A percentile compares a stretch with the other conserved stretches of the same genome.
phyloP scores from a whole-genome alignment of 2,888 invertebrate species.

The Flexamia atlantica region DNA sequence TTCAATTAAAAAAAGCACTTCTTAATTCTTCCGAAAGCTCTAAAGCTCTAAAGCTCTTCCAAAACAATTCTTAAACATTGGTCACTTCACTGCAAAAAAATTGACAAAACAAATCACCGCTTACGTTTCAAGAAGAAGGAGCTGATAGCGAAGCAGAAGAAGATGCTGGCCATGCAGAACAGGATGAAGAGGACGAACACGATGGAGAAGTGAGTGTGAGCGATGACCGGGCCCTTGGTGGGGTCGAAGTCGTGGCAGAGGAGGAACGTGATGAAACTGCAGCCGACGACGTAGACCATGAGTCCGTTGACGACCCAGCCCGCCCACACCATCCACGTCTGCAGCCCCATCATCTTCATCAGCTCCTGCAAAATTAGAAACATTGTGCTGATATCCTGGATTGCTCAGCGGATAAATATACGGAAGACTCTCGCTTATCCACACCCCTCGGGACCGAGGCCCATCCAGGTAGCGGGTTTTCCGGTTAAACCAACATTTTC shows the following conservation, averaged over 20 bases:
- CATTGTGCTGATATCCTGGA: too few relatives aligned
- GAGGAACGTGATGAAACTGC: constrained; percentile 77
- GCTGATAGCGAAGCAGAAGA: constrained; percentile 74
- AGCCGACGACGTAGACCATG: constrained; percentile 79
- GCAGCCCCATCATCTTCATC: constrained; percentile 79
- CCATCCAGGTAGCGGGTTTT: too few relatives aligned
- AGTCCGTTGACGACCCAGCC: constrained; percentile 77
- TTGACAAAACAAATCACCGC: constrained; percentile 52
- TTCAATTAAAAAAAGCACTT: too few relatives aligned
- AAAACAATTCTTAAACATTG: too few relatives aligned
- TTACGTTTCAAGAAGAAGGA: constrained; percentile 75
- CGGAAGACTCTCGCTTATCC: too few relatives aligned
- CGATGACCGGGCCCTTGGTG: constrained; percentile 64
- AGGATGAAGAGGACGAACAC: constrained; percentile 65
- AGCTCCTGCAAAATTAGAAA: constrained; percentile 74
- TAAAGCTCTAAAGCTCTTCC: too few relatives aligned
- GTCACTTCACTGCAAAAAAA: too few relatives aligned
- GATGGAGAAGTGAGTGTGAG: constrained; percentile 63
- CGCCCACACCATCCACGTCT: constrained; percentile 77
- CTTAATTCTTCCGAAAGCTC: too few relatives aligned
- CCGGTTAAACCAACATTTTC: too few relatives aligned
- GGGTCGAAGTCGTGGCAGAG: constrained; percentile 71
- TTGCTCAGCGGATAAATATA: too few relatives aligned
- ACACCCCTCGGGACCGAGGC: too few relatives aligned
- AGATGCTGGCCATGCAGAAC: constrained; percentile 65